phyloP scores from a whole-genome alignment of 2,888 invertebrate species.

The Sycophila texana region DNA sequence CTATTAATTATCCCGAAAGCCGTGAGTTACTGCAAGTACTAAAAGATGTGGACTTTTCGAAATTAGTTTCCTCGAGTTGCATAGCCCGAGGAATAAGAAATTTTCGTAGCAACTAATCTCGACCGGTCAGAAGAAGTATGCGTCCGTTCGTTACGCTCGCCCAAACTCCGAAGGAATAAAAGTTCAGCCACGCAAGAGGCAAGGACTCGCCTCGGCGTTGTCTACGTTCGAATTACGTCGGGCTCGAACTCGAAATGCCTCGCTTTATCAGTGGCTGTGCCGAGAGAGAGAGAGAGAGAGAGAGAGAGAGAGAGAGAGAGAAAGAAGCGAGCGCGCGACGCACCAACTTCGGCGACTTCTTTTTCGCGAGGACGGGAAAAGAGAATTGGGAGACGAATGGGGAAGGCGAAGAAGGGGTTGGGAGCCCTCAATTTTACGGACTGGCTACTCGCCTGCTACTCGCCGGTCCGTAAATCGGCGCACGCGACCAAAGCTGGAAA shows the following conservation, averaged over 20 bases:
- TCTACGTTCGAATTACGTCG: slow-evolving; percentile 1
- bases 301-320: too few relatives aligned
- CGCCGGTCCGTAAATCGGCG: slow-evolving; percentile 14
- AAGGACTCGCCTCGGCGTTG: neutral
- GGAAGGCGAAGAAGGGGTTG: slow-evolving; percentile 44
- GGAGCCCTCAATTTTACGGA: slow-evolving; percentile 66
- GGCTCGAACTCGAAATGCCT: neutral
- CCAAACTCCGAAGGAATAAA: slow-evolving; percentile 14
- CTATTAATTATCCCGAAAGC: slow-evolving; percentile 8
- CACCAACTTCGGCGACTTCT: neutral
- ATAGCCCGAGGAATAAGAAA: neutral
- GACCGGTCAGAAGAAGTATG: slow-evolving; percentile 50
- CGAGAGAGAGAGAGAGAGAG: too few relatives aligned
- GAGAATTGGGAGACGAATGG: slow-evolving; percentile 22
- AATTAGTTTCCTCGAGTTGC: neutral
- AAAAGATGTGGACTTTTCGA: neutral
- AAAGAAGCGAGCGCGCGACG: too few relatives aligned
- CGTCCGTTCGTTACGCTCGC: slow-evolving; percentile 28
- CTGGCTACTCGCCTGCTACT: slow-evolving; percentile 12
- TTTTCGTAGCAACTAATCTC: slow-evolving; percentile 33
- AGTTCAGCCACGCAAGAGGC: slow-evolving; percentile 3
- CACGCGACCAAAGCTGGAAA: slow-evolving; percentile 43
- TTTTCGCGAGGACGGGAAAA: neutral
- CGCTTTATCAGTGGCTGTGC: slow-evolving; percentile 20
- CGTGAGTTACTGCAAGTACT: slow-evolving; percentile 1